Evolutionary conservation across 2,888 invertebrate species (phyloP).

Genomic region (Andrena hattorfiana): DNA sequence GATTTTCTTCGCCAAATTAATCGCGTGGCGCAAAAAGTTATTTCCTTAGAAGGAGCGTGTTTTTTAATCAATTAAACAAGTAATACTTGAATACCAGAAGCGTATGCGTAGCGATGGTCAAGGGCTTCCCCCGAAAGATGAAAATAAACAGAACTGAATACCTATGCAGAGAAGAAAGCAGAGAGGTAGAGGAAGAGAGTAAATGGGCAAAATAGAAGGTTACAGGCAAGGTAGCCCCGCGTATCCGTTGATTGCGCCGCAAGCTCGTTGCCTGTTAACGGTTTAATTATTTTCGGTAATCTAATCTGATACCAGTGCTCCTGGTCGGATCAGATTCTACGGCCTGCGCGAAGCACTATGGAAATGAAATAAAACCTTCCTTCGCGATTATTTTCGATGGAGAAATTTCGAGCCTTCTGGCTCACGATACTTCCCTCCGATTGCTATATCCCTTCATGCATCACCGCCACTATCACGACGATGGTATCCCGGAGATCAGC

Average conservation of each 20-base stretch:
- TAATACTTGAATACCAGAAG: neutral
- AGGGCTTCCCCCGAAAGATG: neutral
- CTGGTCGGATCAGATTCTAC: conserved; percentile 69
- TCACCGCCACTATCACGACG: neutral
- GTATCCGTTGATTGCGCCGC: conserved; percentile 53
- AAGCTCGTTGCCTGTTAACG: conserved; percentile 73
- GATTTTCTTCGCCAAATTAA: neutral
- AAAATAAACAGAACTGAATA: neutral
- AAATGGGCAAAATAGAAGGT: conserved; percentile 16
- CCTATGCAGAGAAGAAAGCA: neutral
- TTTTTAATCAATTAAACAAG: neutral
- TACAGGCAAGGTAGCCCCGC: conserved; percentile 15
- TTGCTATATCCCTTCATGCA: conserved; percentile 21
- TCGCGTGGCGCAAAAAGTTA: neutral
- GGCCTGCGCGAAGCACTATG: conserved; percentile 59
- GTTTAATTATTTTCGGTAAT: conserved; percentile 81
- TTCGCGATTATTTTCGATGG: conserved; percentile 39
- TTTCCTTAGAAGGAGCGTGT: neutral
- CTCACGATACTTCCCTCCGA: neutral
- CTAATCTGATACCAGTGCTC: conserved; percentile 64
- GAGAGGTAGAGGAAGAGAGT: neutral
- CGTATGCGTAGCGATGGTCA: neutral
- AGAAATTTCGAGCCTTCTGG: conserved; percentile 42
- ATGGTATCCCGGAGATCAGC: conserved; percentile 37
- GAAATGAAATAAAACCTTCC: conserved; percentile 58